phyloP scores from a whole-genome alignment of 2,113 vertebrate genomes.

The Daphoenositta chrysoptera region DNA sequence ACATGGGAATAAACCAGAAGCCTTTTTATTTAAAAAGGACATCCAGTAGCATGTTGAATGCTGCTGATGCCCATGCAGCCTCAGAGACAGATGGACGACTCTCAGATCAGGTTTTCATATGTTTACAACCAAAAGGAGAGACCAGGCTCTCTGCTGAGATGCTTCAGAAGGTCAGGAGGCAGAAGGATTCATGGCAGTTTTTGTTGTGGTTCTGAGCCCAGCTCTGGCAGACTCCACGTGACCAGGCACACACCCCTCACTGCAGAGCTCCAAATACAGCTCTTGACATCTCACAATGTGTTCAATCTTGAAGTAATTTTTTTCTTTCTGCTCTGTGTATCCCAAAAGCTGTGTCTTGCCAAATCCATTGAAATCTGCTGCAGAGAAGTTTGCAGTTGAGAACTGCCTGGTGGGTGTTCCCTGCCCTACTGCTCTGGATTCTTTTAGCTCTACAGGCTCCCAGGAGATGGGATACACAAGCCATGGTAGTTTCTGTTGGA shows the following conservation, averaged over 20 bases:
- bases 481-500: not conserved
- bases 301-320: not conserved
- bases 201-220: not conserved
- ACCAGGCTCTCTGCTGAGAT: not conserved
- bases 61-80: not conserved
- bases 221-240: not conserved
- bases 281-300: not conserved
- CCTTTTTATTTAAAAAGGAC: not conserved
- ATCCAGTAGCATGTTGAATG: not conserved
- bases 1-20: not conserved
- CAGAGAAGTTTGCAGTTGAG: not conserved
- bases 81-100: not conserved
- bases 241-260: not conserved
- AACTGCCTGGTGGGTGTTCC: not conserved
- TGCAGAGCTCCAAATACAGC: not conserved
- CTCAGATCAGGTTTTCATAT: not conserved
- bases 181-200: not conserved
- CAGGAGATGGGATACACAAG: not conserved
- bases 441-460: not conserved
- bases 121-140: not conserved
- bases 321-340: not conserved
- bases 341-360: not conserved
- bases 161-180: not conserved
- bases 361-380: not conserved
- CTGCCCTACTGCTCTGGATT: not conserved